Conservation (phyloP, 2,888 invertebrate species). For the Andricus quercusramuli region DNA sequence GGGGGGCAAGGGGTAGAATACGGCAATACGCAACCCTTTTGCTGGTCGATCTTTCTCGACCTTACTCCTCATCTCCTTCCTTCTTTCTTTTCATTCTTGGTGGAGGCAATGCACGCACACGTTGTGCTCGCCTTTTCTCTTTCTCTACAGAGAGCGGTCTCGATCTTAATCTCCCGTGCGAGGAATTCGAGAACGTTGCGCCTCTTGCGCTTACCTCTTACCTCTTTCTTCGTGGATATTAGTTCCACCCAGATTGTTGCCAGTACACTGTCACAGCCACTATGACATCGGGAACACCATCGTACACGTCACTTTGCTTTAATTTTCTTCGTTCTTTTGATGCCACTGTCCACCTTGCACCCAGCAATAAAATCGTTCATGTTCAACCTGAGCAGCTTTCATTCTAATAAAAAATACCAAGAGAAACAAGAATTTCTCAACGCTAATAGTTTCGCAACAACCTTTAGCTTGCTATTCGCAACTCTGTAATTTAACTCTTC, state of each 20-base stretch:
- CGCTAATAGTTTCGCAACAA: background rate
- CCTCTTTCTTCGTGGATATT: conserved; percentile 53
- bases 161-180: conserved; percentile 66
- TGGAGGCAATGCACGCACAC: conserved; percentile 56
- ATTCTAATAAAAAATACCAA: conserved; percentile 11
- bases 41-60: conserved; percentile 36
- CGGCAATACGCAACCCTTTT: conserved; percentile 12
- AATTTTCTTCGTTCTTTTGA: conserved; percentile 44
- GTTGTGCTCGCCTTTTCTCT: conserved; percentile 51
- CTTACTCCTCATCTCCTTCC: conserved; percentile 19
- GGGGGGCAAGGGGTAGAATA: background rate
- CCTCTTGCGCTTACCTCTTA: conserved; percentile 41
- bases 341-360: conserved; percentile 33
- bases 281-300: conserved; percentile 29
- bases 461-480: background rate
- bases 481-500: no score
- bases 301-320: conserved; percentile 44
- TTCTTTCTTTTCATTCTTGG: conserved; percentile 50
- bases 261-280: conserved; percentile 31
- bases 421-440: background rate
- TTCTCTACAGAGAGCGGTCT: conserved; percentile 43
- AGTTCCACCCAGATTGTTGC: conserved; percentile 53
- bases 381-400: background rate
- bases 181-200: conserved; percentile 67
- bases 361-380: conserved; percentile 17